These are phyloP conservation scores for Eleutherodactylus coqui DNA, from an alignment of 2,797 vertebrate species.

Conservation along the genomic window DNA sequence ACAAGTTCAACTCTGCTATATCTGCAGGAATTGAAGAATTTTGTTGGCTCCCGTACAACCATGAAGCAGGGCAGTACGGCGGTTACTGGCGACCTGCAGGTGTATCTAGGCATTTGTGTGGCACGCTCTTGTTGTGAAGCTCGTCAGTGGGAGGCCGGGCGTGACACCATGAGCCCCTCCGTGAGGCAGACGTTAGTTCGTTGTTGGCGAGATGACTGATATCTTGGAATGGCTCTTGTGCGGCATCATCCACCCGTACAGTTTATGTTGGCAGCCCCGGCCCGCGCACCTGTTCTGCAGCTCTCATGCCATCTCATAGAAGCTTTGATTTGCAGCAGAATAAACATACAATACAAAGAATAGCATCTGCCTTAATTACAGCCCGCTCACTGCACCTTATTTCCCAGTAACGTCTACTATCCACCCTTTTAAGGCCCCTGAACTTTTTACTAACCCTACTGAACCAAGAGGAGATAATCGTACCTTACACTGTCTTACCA, in stretches of 20 bases:
- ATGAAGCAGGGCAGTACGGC: not conserved
- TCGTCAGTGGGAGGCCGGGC: slow-evolving; percentile 57
- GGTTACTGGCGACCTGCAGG: not conserved
- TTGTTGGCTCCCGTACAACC: not conserved
- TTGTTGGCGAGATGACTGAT: slow-evolving; percentile 77
- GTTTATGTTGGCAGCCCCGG: slow-evolving; percentile 80
- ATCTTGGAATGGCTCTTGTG: slow-evolving; percentile 76
- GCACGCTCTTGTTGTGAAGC: not conserved
- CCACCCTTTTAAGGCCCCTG: not conserved
- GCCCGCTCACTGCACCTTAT: slow-evolving; percentile 60
- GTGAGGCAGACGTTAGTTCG: slow-evolving; percentile 77
- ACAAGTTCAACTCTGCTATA: not conserved
- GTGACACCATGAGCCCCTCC: slow-evolving; percentile 74
- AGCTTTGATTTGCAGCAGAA: slow-evolving; percentile 80
- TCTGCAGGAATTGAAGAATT: not conserved
- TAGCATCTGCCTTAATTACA: slow-evolving; percentile 79
- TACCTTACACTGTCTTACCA: no score
- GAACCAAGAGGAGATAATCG: no score
- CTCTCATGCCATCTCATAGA: slow-evolving; percentile 76
- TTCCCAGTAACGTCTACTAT: not conserved
- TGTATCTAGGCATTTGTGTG: not conserved
- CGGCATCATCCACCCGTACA: slow-evolving; percentile 74
- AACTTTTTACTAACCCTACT: not conserved
- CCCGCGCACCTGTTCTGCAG: slow-evolving; percentile 80
- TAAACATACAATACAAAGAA: slow-evolving; percentile 79